A percentile compares a stretch with the other conserved stretches of the same genome.
phyloP scores from a whole-genome alignment of 2,888 invertebrate species.

The Smittia aterrima region DNA sequence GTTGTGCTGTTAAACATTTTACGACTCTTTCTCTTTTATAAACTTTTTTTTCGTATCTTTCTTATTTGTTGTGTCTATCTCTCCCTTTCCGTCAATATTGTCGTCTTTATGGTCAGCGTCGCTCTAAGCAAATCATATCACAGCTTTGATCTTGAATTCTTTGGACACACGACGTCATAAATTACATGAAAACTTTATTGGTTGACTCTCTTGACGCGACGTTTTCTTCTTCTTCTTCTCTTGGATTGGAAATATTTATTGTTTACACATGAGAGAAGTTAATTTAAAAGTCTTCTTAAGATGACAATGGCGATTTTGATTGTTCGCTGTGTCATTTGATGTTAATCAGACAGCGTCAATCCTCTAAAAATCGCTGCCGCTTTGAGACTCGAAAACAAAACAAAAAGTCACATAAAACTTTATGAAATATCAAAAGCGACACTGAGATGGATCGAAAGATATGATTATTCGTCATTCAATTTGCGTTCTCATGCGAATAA shows the following conservation, averaged over 20 bases:
- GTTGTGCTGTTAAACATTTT: not conserved
- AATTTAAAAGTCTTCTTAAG: not conserved
- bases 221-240: not conserved
- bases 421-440: not conserved
- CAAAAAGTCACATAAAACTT: not conserved
- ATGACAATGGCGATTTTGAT: no score
- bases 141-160: not conserved
- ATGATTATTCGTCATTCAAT: constrained; percentile 25
- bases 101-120: not conserved
- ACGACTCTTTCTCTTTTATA: not conserved
- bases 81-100: no score
- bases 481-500: constrained; percentile 30
- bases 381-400: no score
- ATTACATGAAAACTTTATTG: not conserved
- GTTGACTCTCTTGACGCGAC: not conserved
- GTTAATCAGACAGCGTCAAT: constrained; percentile 20
- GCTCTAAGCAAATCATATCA: not conserved
- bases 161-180: not conserved
- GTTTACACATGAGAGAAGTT: not conserved
- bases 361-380: not conserved
- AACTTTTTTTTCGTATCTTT: not conserved
- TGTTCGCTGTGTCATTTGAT: not conserved
- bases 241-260: no score
- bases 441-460: not conserved
- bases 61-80: no score